These are phyloP conservation scores for Tetranychus piercei DNA, from an alignment of 2,888 invertebrate species.

Conservation along the genomic window DNA sequence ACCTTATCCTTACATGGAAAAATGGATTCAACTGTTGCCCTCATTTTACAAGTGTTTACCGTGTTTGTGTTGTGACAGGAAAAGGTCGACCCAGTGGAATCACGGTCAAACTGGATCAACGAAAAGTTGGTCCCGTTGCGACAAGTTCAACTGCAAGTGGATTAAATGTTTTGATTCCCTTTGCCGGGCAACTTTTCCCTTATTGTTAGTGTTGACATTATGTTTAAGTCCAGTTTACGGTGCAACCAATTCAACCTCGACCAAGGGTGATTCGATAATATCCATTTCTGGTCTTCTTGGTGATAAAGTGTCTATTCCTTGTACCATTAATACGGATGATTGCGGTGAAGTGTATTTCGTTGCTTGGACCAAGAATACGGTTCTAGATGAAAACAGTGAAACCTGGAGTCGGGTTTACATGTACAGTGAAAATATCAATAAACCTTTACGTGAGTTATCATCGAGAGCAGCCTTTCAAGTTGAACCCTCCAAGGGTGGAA, in stretches of 20 bases:
- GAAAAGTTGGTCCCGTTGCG: too few relatives aligned
- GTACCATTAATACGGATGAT: slow-evolving; percentile 47
- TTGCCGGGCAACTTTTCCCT: neutral
- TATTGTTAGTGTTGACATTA: neutral
- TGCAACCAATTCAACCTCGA: too few relatives aligned
- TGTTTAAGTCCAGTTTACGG: slow-evolving; percentile 2
- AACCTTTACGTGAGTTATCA: slow-evolving; percentile 26
- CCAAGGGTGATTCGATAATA: neutral
- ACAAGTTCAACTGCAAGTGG: too few relatives aligned
- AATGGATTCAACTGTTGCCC: too few relatives aligned
- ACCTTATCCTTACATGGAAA: too few relatives aligned
- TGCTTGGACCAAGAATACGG: slow-evolving; percentile 42
- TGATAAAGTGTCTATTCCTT: slow-evolving; percentile 40
- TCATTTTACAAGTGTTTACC: too few relatives aligned
- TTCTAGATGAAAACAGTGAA: slow-evolving; percentile 17
- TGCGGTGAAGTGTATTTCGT: slow-evolving; percentile 63
- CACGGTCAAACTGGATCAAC: too few relatives aligned
- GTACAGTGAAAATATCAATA: slow-evolving; percentile 26
- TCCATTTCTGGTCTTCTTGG: slow-evolving; percentile 16
- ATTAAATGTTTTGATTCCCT: too few relatives aligned
- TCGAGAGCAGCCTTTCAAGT: slow-evolving; percentile 18
- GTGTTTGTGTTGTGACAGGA: too few relatives aligned
- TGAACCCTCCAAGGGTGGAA: slow-evolving; percentile 9
- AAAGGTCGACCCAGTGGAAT: too few relatives aligned
- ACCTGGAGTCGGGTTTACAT: slow-evolving; percentile 27